Conservation (phyloP, 2,888 invertebrate genomes). For the Galerucella calmariensis region DNA sequence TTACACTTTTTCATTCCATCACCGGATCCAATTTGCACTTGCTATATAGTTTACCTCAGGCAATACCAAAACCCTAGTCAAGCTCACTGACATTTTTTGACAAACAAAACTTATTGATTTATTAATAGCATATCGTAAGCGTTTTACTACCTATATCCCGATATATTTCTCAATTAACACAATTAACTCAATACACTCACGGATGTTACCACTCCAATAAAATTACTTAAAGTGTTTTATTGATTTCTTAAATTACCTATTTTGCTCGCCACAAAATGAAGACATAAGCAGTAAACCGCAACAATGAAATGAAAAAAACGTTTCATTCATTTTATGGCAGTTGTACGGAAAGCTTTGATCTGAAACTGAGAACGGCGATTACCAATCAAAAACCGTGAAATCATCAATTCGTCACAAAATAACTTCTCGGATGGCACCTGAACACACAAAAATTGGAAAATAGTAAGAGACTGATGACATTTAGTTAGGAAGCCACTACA, state of each 20-base stretch:
- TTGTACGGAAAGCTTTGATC: slow-evolving; percentile 40
- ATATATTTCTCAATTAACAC: background rate
- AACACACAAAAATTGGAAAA: slow-evolving; percentile 27
- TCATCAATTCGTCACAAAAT: slow-evolving; percentile 45
- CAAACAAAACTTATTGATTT: no score
- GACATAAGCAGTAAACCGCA: slow-evolving; percentile 30
- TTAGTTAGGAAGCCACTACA: slow-evolving; percentile 4
- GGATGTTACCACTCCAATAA: background rate
- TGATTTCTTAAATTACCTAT: slow-evolving; percentile 22
- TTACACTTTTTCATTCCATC: no score
- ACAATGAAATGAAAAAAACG: slow-evolving; percentile 22
- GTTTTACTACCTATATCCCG: background rate
- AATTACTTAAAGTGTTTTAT: slow-evolving; percentile 3
- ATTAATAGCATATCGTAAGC: background rate
- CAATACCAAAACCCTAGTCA: no score
- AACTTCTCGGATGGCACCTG: slow-evolving; percentile 37
- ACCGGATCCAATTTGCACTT: no score
- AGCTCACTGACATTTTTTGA: no score
- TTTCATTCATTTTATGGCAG: slow-evolving; percentile 23
- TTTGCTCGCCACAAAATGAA: slow-evolving; percentile 29
- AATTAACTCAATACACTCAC: background rate
- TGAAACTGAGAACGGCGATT: slow-evolving; percentile 40
- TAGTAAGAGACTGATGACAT: background rate
- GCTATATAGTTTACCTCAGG: no score
- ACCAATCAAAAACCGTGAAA: slow-evolving; percentile 47